Percentiles rank a stretch among this genome's conserved stretches.
Conservation (phyloP, 2,797 vertebrate genomes). For the Chrysocyon brachyurus region DNA sequence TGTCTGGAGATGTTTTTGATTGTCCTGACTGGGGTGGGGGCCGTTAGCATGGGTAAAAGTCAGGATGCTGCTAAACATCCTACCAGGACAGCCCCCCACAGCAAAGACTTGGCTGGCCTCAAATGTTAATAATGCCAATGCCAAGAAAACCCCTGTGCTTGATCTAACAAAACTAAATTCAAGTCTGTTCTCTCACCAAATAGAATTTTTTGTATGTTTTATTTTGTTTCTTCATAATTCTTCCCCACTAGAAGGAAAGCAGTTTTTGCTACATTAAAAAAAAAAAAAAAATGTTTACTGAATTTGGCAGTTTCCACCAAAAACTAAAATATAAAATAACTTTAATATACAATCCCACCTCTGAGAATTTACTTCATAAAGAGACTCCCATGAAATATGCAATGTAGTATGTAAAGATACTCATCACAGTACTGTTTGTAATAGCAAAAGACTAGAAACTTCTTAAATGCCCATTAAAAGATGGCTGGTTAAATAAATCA, state of each 20-base stretch:
- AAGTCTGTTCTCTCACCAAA: background rate
- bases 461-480: conserved; percentile 31
- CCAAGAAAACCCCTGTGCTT: background rate
- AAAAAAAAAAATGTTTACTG: conserved; percentile 5
- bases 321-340: conserved; percentile 53
- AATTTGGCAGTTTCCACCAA: conserved; percentile 40
- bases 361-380: conserved; percentile 28
- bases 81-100: background rate
- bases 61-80: background rate
- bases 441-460: conserved; percentile 37
- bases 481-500: conserved; percentile 55
- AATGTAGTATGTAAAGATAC: background rate
- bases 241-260: conserved; percentile 14
- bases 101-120: background rate
- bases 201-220: background rate
- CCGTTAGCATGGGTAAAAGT: background rate
- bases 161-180: background rate
- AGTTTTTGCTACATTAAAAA: background rate
- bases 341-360: background rate
- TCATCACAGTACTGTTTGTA: conserved; percentile 36
- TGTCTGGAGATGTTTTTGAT: background rate
- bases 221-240: conserved; percentile 44
- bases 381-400: conserved; percentile 6
- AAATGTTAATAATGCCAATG: background rate
- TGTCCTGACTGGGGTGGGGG: background rate